These are phyloP conservation scores for Ptychodera flava DNA, from an alignment of 35 echinoderm and acorn worm genomes.

Conservation along the genomic window DNA sequence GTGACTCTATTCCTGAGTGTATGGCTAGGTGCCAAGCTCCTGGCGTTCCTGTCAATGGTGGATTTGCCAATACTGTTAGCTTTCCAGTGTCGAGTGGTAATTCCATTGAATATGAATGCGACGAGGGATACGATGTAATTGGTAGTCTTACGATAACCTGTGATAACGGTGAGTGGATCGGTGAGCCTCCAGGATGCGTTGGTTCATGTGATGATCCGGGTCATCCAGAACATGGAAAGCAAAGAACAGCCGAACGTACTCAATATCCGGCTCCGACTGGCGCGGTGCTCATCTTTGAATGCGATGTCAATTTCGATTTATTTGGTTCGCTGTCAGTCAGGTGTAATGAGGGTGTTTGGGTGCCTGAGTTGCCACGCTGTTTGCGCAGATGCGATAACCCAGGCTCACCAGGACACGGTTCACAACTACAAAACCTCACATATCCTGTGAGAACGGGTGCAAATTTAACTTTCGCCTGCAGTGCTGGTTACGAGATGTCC, in stretches of 20 bases:
- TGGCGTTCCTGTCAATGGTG: neutral
- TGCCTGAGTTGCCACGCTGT: neutral
- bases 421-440: neutral
- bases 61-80: neutral
- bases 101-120: neutral
- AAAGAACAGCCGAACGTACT: neutral
- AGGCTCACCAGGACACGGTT: neutral
- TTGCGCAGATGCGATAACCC: neutral
- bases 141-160: neutral
- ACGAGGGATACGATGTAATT: neutral
- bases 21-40: neutral
- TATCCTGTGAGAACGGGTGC: neutral
- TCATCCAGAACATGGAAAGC: neutral
- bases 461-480: neutral
- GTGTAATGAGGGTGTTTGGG: neutral
- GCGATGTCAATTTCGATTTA: neutral
- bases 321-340: neutral
- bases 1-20: neutral
- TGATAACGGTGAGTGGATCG: neutral
- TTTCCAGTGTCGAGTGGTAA: neutral
- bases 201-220: neutral
- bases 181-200: neutral
- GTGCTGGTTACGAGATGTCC: neutral
- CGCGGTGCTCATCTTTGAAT: neutral
- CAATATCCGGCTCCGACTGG: neutral